Evolutionary conservation across 2,888 invertebrate genomes (phyloP).

Genomic region (Tupiocoris notatus): DNA sequence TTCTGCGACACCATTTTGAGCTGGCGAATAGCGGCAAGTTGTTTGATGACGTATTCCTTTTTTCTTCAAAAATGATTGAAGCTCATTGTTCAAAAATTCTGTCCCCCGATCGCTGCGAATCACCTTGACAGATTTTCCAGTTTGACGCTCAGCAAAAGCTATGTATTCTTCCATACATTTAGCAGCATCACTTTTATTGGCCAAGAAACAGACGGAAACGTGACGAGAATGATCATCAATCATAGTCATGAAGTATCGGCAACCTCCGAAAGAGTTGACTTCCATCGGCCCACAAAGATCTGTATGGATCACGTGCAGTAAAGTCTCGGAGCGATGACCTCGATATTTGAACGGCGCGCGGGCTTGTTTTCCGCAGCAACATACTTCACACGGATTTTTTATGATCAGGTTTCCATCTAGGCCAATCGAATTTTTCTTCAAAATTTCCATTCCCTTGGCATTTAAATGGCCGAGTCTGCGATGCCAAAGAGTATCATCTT

Average conservation of each 20-base stretch:
- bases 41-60: constrained; percentile 29
- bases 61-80: constrained; percentile 47
- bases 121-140: constrained; percentile 50
- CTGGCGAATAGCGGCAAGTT: constrained; percentile 38
- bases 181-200: background rate
- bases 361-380: background rate
- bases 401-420: background rate
- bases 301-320: background rate
- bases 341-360: background rate
- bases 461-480: background rate
- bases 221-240: constrained; percentile 25
- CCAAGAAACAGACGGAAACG: constrained; percentile 9
- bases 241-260: constrained; percentile 19
- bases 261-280: constrained; percentile 49
- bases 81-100: constrained; percentile 51
- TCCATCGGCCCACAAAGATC: no score
- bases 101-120: constrained; percentile 51
- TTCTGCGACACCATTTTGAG: constrained; percentile 37
- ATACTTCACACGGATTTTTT: background rate
- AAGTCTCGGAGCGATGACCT: background rate
- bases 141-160: constrained; percentile 15
- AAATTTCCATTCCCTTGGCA: background rate
- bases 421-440: background rate
- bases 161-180: constrained; percentile 1
- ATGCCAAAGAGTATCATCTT: constrained; percentile 8